Conservation (phyloP, 2,797 vertebrate genomes). For the Glyptemys insculpta region DNA sequence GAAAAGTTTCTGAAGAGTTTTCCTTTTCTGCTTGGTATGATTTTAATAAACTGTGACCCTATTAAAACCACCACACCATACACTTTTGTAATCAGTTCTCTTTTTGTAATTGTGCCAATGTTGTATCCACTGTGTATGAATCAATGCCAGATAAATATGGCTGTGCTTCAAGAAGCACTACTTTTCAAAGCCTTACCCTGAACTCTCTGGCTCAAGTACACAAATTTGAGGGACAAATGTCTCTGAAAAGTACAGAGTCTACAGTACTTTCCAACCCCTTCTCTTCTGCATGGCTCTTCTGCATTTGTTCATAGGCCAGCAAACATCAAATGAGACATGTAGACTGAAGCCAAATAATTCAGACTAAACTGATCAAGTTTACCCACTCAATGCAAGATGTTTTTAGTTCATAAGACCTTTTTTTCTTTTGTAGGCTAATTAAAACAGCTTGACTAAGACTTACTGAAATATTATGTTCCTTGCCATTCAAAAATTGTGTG, state of each 20-base stretch:
- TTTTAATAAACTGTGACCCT: conserved; percentile 56
- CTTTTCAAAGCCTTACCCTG: conserved; percentile 64
- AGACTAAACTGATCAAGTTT: conserved; percentile 73
- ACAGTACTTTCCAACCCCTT: conserved; percentile 30
- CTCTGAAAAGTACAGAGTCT: conserved; percentile 58
- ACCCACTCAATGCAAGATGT: conserved; percentile 70
- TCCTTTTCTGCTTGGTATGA: conserved; percentile 40
- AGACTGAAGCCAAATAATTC: conserved; percentile 70
- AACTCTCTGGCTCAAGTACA: conserved; percentile 61
- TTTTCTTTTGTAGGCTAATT: conserved; percentile 76
- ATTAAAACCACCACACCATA: conserved; percentile 50
- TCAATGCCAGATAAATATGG: conserved; percentile 46
- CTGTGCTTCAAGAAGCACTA: conserved; percentile 54
- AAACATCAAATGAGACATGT: conserved; percentile 68
- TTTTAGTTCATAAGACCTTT: conserved; percentile 73
- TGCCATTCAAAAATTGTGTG: conserved; percentile 67
- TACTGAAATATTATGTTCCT: conserved; percentile 76
- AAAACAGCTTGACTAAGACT: conserved; percentile 80
- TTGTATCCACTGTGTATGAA: conserved; percentile 56
- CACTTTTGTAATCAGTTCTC: conserved; percentile 55
- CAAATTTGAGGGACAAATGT: conserved; percentile 57
- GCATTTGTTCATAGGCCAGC: conserved; percentile 66
- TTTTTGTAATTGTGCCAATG: conserved; percentile 63
- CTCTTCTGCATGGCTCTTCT: conserved; percentile 63
- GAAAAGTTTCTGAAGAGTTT: conserved; percentile 4